Evolutionary conservation across 92 coral and sea anemone species (phyloP).

Genomic region (Palythoa grandiflora): DNA sequence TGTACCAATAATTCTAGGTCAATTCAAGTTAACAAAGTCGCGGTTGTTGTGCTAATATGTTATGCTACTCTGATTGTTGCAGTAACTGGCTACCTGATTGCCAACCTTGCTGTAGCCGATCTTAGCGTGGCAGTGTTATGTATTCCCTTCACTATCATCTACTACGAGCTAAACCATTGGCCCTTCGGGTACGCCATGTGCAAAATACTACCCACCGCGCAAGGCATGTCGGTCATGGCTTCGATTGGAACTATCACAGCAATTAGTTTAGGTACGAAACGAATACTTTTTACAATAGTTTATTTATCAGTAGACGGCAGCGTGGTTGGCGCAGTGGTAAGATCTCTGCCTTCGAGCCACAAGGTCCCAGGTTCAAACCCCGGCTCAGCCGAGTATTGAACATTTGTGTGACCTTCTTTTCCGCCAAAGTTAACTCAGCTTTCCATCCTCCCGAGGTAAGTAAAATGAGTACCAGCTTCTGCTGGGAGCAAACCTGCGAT

Average conservation of each 20-base stretch:
- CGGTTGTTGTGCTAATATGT: not conserved
- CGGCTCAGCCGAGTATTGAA: too few relatives aligned
- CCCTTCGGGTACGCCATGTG: slow-evolving; percentile 95
- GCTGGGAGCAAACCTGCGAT: too few relatives aligned
- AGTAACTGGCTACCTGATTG: slow-evolving; percentile 98
- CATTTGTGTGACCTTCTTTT: too few relatives aligned
- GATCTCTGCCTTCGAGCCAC: too few relatives aligned
- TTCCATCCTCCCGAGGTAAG: too few relatives aligned
- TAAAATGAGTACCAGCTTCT: too few relatives aligned
- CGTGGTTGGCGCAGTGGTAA: too few relatives aligned
- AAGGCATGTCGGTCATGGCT: slow-evolving; percentile 92
- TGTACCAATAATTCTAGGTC: too few relatives aligned
- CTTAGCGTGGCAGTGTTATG: slow-evolving; percentile 88
- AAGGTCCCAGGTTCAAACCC: too few relatives aligned
- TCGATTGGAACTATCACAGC: slow-evolving; percentile 92
- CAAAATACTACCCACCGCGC: slow-evolving; percentile 84
- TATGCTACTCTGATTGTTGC: slow-evolving; percentile 14
- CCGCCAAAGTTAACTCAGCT: too few relatives aligned
- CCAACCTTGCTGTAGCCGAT: slow-evolving; percentile 94
- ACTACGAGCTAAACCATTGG: slow-evolving; percentile 84
- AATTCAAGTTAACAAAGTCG: not conserved
- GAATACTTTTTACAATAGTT: not conserved
- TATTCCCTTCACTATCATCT: slow-evolving; percentile 88
- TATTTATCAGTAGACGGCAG: not conserved
- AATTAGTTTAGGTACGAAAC: slow-evolving; percentile 89